Percentiles rank a stretch among this genome's conserved stretches.
Conservation (phyloP, 2,113 vertebrate genomes). For the Mormyrus iriodes region DNA sequence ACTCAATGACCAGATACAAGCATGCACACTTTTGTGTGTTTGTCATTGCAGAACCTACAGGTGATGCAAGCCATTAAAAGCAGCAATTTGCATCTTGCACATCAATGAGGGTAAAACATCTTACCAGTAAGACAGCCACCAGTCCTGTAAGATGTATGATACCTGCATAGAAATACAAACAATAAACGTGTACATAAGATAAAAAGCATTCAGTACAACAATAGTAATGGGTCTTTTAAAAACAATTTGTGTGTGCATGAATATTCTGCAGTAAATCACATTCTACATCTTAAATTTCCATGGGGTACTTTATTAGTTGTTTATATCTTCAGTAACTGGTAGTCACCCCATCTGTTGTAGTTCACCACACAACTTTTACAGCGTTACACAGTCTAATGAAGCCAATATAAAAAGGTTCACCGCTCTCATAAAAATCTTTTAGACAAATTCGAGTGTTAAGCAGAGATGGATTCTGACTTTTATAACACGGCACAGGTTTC, state of each 20-base stretch:
- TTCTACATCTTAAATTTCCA: background rate
- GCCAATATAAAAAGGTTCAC: no score
- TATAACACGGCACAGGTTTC: background rate
- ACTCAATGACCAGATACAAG: background rate
- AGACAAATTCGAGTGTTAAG: background rate
- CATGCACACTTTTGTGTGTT: background rate
- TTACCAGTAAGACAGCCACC: constrained; percentile 96
- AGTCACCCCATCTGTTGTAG: background rate
- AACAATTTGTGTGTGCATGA: background rate
- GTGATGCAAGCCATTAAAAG: background rate
- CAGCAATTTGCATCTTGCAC: no score
- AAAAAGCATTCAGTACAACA: background rate
- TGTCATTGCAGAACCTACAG: background rate
- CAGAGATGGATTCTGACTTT: background rate
- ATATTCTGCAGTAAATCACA: background rate
- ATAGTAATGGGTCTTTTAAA: background rate
- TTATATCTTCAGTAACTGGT: no score
- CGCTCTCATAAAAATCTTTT: no score
- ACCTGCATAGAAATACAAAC: constrained; percentile 52
- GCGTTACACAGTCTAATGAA: background rate
- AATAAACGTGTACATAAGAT: background rate
- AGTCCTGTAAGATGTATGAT: constrained; percentile 80
- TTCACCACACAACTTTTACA: background rate
- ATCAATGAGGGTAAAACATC: constrained; percentile 31
- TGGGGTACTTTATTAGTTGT: no score